Evolutionary conservation across 2,888 invertebrate species (phyloP), one percentile per base, ranked within the genome.

Genomic region (Seira musarum): DNA sequence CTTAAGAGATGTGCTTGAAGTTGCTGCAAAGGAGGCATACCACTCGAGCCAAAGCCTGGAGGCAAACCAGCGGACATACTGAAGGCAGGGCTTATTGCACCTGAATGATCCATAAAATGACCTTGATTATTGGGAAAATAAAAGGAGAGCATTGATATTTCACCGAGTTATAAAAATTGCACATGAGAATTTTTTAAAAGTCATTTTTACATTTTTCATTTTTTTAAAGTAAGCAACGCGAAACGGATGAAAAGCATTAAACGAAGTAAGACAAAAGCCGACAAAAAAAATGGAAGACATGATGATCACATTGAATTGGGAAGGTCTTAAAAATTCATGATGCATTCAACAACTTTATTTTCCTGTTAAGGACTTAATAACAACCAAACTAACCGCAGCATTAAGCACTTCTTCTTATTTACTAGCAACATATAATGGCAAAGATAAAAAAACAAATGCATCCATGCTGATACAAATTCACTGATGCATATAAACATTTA

Each of bases 51-150:
- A 67, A 86, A 85, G 19, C 85, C 84, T 8, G 82, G 90, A 81
- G 91, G 90, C 88, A 92, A 91, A 70, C 91, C 91, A 0, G 92
- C 91, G 74, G 86, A 84, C 70, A 88, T 93, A 92, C 88, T 88
- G 68, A 96, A 90, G 0, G 96, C 95, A 15, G 96, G 96, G 86
- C 96, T 96, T 89, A 96, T 93, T n/a, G 95, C 94, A 87, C 94
- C 91, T 89, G 86, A 60, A 84, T 80, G 66, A 83, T 78, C 79
- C 70, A 81, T 68, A 77, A 81, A 80, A 80, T 80, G 80, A 46
- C 79, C 83, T 72, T 80, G 5, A 60, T 72, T 69, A 49, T 73
- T 72, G 60, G 17, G 67, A 67, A 68, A n/a, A n/a, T n/a, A n/a
- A n/a, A n/a, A n/a, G n/a, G n/a, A n/a, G n/a, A n/a, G n/a, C n/a